Conservation (phyloP, 2,113 vertebrate genomes). For the Crotalus viridis region DNA sequence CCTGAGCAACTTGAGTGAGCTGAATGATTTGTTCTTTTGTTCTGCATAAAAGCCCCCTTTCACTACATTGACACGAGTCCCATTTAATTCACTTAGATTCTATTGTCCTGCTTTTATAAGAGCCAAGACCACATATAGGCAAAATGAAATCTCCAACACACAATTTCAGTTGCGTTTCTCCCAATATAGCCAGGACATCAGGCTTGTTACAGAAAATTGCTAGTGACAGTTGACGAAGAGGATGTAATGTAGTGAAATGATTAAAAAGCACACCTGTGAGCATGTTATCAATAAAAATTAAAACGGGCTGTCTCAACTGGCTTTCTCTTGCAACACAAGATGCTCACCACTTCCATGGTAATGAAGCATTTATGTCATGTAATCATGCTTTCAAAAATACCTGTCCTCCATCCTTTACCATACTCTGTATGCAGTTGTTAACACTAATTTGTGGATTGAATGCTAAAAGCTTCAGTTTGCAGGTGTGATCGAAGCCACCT, state of each 20-base stretch:
- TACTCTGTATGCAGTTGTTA: conserved; percentile 36
- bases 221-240: conserved; percentile 64
- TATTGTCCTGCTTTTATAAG: conserved; percentile 4
- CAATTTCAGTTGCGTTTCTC: conserved; percentile 10
- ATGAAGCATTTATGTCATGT: conserved; percentile 46
- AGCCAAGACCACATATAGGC: conserved; percentile 7
- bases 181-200: conserved; percentile 42
- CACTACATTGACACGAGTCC: conserved; percentile 15
- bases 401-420: conserved; percentile 25
- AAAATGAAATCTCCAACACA: conserved; percentile 33
- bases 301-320: conserved; percentile 49
- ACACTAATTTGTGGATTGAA: conserved; percentile 45
- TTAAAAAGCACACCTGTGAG: conserved; percentile 67
- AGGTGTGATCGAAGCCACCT: conserved; percentile 35
- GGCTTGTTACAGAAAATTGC: conserved; percentile 59
- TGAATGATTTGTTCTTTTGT: neutral
- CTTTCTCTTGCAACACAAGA: conserved; percentile 50
- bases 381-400: conserved; percentile 39
- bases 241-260: conserved; percentile 53
- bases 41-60: neutral
- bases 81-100: conserved; percentile 36
- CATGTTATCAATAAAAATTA: conserved; percentile 70
- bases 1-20: neutral
- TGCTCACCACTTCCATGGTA: conserved; percentile 47
- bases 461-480: conserved; percentile 38